Evolutionary conservation across 2,113 vertebrate species (phyloP), one percentile per base, ranked within the genome.

Genomic region (Ophiodon elongatus): DNA sequence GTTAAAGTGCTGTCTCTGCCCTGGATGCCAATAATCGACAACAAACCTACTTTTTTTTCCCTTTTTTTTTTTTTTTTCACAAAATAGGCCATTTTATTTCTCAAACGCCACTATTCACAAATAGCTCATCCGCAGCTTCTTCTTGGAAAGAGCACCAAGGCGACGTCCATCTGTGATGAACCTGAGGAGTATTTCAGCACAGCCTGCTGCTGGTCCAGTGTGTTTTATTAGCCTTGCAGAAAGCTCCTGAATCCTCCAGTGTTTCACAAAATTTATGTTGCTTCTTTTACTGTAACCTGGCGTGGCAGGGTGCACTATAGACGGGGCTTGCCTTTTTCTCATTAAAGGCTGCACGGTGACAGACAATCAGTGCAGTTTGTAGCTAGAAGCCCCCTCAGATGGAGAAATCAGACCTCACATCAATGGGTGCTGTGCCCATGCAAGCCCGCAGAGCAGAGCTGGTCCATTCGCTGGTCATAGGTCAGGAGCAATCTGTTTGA

Each of bases 401-500:
- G 76, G 52, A 71, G 60, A 63, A 76, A 79, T 47, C 39, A 47
- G 82, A 73, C 63, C 66, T 59, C 39, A 57, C 65, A 47, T 57
- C 50, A 62, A 10, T 71, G 64, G 50, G 71, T 71, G 72, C 45
- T 70, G 47, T 47, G 67, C 45, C 67, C 57, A 0, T 57, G 6
- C 37, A 75, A 50, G 63, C 76, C 59, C 71, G 62, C 45, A 68
- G 82, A 66, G 65, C 52, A 27, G 66, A 80, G 74, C 63, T 1
- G 66, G 47, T 66, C 80, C 76, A 57, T 82, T 75, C 4, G 2
- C 19, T 31, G 91, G 87, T 84, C 91, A 90, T 27, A 91, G 91
- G 86, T 93, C 89, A 91, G 78, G 68, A 76, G 79, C 85, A 91
- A 85, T 92, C 80, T 64, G 83, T 80, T 37, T 86, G 94, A 92